Percentiles rank a stretch among this genome's conserved stretches.
phyloP scores from a whole-genome alignment of 2,113 vertebrate species.

The Scartelaos histophorus region DNA sequence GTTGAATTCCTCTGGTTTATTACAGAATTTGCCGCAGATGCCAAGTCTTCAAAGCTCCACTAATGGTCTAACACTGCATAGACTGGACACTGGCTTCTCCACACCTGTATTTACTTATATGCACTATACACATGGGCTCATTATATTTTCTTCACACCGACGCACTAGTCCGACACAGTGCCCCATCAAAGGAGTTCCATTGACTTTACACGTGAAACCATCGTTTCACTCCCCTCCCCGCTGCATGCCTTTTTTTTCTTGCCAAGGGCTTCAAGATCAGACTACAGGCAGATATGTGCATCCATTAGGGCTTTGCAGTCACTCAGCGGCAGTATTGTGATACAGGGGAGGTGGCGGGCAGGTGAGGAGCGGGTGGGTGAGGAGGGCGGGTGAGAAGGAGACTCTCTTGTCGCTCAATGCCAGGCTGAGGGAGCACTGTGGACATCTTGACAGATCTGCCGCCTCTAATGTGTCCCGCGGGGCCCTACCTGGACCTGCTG shows the following conservation, averaged over 20 bases:
- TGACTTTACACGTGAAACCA: conserved; percentile 16
- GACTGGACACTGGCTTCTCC: conserved; percentile 39
- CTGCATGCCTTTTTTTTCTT: conserved; percentile 11
- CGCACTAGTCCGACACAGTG: conserved; percentile 21
- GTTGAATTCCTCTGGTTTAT: conserved; percentile 64
- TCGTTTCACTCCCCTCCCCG: conserved; percentile 8
- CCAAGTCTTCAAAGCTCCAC: conserved; percentile 57
- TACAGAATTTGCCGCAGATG: conserved; percentile 42
- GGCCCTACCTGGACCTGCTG: conserved; percentile 32
- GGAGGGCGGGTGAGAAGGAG: conserved; percentile 46
- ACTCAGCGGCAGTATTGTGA: conserved; percentile 65
- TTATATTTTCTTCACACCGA: conserved; percentile 56
- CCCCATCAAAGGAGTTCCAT: conserved; percentile 51
- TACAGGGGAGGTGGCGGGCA: conserved; percentile 40
- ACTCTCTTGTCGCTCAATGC: conserved; percentile 61
- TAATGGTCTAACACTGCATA: conserved; percentile 58
- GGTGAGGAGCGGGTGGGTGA: conserved; percentile 29
- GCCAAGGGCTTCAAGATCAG: conserved; percentile 44
- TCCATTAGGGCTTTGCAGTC: conserved; percentile 62
- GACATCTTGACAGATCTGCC: conserved; percentile 64
- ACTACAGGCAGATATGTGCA: conserved; percentile 51
- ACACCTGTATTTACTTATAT: conserved; percentile 43
- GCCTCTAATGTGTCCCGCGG: conserved; percentile 58
- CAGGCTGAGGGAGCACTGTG: conserved; percentile 52
- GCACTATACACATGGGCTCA: conserved; percentile 33